A percentile compares a stretch with the other conserved stretches of the same genome.
These are phyloP conservation scores for Cebus imitator DNA, from an alignment of 2,113 vertebrate genomes.

Conservation along the genomic window DNA sequence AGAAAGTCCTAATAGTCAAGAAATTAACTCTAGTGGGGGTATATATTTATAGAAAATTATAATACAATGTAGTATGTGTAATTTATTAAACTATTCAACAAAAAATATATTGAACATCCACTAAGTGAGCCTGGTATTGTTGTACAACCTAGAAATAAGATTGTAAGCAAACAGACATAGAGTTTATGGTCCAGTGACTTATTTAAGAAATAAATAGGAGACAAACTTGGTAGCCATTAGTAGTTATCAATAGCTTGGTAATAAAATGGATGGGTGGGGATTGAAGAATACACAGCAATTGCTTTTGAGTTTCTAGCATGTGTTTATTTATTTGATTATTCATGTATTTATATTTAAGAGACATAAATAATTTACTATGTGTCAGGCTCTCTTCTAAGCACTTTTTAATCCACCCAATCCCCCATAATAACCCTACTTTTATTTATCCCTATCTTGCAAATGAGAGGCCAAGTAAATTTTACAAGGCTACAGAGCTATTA, in stretches of 20 bases:
- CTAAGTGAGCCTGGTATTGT: neutral
- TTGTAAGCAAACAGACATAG: neutral
- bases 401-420: neutral
- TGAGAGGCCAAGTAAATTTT: neutral
- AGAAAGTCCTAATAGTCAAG: neutral
- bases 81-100: constrained; percentile 19
- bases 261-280: neutral
- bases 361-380: neutral
- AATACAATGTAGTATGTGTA: neutral
- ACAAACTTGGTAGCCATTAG: neutral
- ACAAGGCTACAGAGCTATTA: neutral
- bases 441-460: neutral
- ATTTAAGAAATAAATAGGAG: neutral
- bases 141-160: neutral
- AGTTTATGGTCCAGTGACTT: neutral
- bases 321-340: neutral
- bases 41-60: constrained; percentile 7
- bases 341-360: neutral
- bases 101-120: neutral
- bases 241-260: neutral
- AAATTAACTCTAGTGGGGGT: neutral
- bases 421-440: neutral
- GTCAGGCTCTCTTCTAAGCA: neutral
- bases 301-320: neutral
- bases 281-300: neutral